These are phyloP conservation scores for Drosophila neocordata DNA, from an alignment of 1,140 invertebrate genomes.

Conservation along the genomic window DNA sequence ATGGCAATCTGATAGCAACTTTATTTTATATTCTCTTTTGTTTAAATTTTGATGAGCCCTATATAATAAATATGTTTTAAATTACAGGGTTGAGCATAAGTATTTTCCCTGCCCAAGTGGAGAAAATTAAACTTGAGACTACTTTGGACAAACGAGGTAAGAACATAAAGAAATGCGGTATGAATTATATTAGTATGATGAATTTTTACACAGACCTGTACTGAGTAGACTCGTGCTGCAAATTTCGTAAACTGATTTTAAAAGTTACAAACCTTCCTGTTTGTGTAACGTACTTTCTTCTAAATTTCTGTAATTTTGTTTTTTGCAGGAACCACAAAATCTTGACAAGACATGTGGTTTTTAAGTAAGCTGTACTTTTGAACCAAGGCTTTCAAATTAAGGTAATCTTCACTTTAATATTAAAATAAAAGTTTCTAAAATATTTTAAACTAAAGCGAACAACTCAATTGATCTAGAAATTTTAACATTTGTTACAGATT, in stretches of 20 bases:
- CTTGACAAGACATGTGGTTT: neutral
- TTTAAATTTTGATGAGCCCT: neutral
- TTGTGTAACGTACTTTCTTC: too few relatives aligned
- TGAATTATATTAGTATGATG: slow-evolving; percentile 39
- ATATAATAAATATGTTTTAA: neutral
- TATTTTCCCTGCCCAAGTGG: too few relatives aligned
- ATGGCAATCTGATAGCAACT: slow-evolving; percentile 67
- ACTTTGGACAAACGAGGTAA: slow-evolving; percentile 16
- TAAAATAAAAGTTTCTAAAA: too few relatives aligned
- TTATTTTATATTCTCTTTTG: neutral
- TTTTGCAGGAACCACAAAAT: neutral
- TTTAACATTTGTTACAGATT: neutral
- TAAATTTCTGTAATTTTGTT: neutral
- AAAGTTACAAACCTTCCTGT: too few relatives aligned
- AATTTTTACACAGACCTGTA: slow-evolving; percentile 71
- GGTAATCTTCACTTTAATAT: too few relatives aligned
- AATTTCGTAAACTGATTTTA: slow-evolving; percentile 52
- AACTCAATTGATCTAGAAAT: too few relatives aligned
- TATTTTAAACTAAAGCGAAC: too few relatives aligned
- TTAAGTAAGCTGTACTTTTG: neutral
- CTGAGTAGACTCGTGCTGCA: slow-evolving; percentile 59
- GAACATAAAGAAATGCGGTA: neutral
- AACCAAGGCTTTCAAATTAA: too few relatives aligned
- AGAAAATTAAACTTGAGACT: neutral
- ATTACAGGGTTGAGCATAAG: slow-evolving; percentile 37